Percentiles rank a stretch among this genome's conserved stretches.
Evolutionary conservation across 2,888 invertebrate species (phyloP).

Genomic region (Poecilus cupreus): DNA sequence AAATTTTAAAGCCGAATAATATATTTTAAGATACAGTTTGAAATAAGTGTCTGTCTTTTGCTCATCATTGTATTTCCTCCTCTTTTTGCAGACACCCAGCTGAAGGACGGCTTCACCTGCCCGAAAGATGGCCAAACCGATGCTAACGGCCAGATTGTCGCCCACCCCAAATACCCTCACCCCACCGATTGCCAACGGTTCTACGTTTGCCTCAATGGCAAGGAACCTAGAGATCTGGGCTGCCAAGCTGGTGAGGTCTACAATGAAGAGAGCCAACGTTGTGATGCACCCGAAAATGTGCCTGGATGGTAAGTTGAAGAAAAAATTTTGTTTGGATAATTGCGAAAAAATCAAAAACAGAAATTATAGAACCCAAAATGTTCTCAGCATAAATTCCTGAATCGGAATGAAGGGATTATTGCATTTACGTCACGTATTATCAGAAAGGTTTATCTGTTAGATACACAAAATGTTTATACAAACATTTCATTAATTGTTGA

Average conservation of each 20-base stretch:
- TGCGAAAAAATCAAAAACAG: too few species aligned
- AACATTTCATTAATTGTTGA: too few species aligned
- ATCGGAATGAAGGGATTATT: too few species aligned
- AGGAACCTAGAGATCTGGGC: constrained; percentile 90
- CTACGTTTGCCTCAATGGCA: constrained; percentile 91
- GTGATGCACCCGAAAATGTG: constrained; percentile 94
- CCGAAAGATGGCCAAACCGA: constrained; percentile 82
- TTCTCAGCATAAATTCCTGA: too few species aligned
- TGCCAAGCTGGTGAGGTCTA: constrained; percentile 93
- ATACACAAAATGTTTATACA: too few species aligned
- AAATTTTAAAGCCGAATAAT: too few species aligned
- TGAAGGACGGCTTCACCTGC: constrained; percentile 90
- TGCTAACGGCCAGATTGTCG: constrained; percentile 81
- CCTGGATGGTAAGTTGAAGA: constrained; percentile 84
- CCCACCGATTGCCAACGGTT: constrained; percentile 93
- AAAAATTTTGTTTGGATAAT: neutral
- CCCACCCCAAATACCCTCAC: constrained; percentile 91
- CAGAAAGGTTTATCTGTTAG: too few species aligned
- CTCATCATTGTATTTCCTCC: neutral
- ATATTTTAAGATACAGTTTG: neutral
- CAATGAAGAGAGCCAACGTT: constrained; percentile 88
- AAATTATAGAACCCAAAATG: too few species aligned
- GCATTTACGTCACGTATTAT: too few species aligned
- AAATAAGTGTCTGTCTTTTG: neutral
- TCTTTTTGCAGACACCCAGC: constrained; percentile 76